A percentile compares a stretch with the other conserved stretches of the same genome.
These are phyloP conservation scores for Phyllotreta striolata DNA, from an alignment of 2,888 invertebrate species.

Conservation along the genomic window DNA sequence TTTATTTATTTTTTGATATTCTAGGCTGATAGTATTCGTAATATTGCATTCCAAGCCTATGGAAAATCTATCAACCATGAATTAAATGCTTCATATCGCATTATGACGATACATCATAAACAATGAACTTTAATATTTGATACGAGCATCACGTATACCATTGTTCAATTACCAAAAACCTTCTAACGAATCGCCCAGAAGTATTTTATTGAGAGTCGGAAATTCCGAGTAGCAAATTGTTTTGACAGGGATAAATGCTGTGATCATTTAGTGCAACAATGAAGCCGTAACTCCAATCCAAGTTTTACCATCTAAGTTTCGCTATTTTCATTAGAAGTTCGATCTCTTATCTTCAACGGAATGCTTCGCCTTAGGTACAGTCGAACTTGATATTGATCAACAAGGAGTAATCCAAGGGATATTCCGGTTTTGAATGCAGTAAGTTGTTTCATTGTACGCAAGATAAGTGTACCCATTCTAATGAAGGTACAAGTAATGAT, in stretches of 20 bases:
- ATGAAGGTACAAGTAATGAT: too few species aligned
- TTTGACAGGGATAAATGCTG: slow-evolving; percentile 42
- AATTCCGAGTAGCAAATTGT: slow-evolving; percentile 40
- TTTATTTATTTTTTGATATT: too few species aligned
- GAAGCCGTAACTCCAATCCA: slow-evolving; percentile 37
- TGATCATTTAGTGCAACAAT: slow-evolving; percentile 43
- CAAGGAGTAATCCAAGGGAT: not conserved
- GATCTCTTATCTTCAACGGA: slow-evolving; percentile 31
- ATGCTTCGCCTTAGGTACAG: slow-evolving; percentile 23
- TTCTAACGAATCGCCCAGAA: slow-evolving; percentile 38
- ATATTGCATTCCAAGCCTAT: too few species aligned
- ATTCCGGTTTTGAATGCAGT: not conserved
- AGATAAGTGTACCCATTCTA: too few species aligned
- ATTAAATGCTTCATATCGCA: too few species aligned
- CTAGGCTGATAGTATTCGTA: too few species aligned
- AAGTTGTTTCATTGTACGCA: not conserved
- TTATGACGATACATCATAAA: too few species aligned
- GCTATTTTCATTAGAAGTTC: slow-evolving; percentile 44
- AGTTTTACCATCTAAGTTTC: slow-evolving; percentile 44
- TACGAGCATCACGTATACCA: too few species aligned
- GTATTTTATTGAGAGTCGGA: slow-evolving; percentile 39
- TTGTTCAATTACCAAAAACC: slow-evolving; percentile 21
- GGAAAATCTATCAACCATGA: too few species aligned
- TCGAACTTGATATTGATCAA: slow-evolving; percentile 11
- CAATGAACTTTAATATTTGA: too few species aligned